Percentiles rank a stretch among this genome's conserved stretches.
Evolutionary conservation across 30 jellyfish, hydroid and myxozoan species (phyloP).

Genomic region (Aurelia sp.): DNA sequence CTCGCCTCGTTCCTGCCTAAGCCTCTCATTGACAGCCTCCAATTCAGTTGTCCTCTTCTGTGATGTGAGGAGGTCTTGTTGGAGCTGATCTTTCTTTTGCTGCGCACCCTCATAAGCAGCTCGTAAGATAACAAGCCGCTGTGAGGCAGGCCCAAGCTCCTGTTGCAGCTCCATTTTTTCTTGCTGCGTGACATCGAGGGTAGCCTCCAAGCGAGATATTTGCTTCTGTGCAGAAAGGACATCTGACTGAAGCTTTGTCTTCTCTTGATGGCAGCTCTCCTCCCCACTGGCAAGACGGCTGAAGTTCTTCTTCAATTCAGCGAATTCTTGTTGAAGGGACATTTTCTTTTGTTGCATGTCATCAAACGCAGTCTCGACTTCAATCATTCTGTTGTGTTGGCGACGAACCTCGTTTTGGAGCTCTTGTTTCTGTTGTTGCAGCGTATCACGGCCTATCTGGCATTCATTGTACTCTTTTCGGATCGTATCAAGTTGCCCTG

Average conservation of each 20-base stretch:
- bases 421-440: conserved; percentile 93
- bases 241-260: conserved; percentile 93
- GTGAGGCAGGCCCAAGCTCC: conserved; percentile 99
- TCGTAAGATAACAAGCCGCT: conserved; percentile 94
- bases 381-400: conserved; percentile 92
- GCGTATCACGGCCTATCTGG: conserved; percentile 89
- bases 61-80: conserved; percentile 77
- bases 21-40: conserved; percentile 85
- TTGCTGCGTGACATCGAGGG: conserved; percentile 97
- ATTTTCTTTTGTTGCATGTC: conserved; percentile 89
- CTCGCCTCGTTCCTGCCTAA: conserved; percentile 92
- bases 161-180: conserved; percentile 98
- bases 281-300: conserved; percentile 94
- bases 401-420: conserved; percentile 85
- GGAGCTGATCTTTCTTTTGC: conserved; percentile 96
- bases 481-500: conserved; percentile 72
- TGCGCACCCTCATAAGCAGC: conserved; percentile 98
- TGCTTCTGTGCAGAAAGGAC: conserved; percentile 93
- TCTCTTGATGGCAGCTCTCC: conserved; percentile 89
- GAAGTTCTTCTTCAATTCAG: conserved; percentile 89
- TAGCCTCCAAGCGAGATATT: conserved; percentile 99
- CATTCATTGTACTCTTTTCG: conserved; percentile 79
- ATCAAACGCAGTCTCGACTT: conserved; percentile 88
- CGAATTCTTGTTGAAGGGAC: conserved; percentile 86
- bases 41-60: conserved; percentile 93